Evolutionary conservation across 2,797 vertebrate species (phyloP), one percentile per base, ranked within the genome.

Genomic region (Sebastes oblongus): DNA sequence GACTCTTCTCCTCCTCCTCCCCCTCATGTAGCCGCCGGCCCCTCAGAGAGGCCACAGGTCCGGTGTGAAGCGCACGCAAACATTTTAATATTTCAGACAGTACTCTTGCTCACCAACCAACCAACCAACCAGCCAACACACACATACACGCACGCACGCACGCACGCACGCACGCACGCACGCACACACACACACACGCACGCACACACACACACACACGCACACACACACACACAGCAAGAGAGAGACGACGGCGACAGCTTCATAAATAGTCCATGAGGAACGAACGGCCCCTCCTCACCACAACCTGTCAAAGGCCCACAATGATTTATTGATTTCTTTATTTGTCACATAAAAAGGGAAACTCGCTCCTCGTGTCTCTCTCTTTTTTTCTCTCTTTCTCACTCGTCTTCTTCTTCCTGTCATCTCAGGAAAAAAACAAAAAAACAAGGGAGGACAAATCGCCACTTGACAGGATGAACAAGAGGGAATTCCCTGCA

Each of bases 301-400:
- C 89, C 84, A 83, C 92, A 87, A 86, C 91, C 92, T 92, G 94
- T 94, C 92, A 94, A 92, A 93, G 88, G 78, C 89, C 79, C 88
- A 72, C 91, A 91, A 94, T 95, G 94, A 95, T 96, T 96, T 94
- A 96, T 96, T 94, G 94, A 95, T 95, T 94, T 94, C 90, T 95
- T 94, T 93, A 94, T 96, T 95, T 95, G 94, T 95, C 92, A 95
- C 93, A 95, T 90, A 91, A 94, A 95, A 93, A 90, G 75, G 75
- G 83, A 89, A 91, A 87, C 84, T 89, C 73, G 60, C 59, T 79
- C 64, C 75, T 77, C 69, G 6, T 56, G 71, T 83, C 72, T 81
- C 68, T 71, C 65, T 85, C 85, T 69, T 16, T 60, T 56, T 76
- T 65, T 30, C 27, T 79, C 72, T 75, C 46, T 36, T 56, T 69